Evolutionary conservation across 2,113 vertebrate species (phyloP).

Genomic region (Agapornis roseicollis): DNA sequence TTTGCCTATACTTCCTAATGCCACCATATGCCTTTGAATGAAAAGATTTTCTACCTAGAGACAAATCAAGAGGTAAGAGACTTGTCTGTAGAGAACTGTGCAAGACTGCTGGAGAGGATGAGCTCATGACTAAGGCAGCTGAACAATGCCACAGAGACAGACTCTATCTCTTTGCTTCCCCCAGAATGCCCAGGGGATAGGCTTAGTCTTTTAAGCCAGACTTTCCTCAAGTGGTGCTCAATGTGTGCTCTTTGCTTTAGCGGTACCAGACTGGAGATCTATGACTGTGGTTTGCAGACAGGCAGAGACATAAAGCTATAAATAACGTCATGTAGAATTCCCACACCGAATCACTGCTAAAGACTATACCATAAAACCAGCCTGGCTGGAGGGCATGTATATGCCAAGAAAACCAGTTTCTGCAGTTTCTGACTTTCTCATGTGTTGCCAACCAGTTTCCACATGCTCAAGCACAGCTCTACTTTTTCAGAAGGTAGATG

Average conservation of each 20-base stretch:
- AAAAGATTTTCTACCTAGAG: background rate
- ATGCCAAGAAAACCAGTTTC: background rate
- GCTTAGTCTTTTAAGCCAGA: background rate
- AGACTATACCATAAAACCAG: background rate
- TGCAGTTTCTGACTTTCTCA: constrained; percentile 1
- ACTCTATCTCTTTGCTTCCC: background rate
- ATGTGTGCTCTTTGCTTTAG: background rate
- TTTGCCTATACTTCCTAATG: background rate
- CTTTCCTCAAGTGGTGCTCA: background rate
- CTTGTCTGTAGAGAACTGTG: background rate
- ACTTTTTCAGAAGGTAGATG: background rate
- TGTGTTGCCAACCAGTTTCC: background rate
- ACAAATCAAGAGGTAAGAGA: background rate
- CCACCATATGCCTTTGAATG: background rate
- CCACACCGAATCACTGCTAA: background rate
- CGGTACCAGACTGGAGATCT: background rate
- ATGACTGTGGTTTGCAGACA: background rate
- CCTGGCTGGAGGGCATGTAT: background rate
- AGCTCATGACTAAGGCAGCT: background rate
- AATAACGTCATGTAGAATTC: background rate
- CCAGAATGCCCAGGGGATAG: background rate
- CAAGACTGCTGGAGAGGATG: background rate
- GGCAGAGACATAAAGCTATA: background rate
- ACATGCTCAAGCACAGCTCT: background rate
- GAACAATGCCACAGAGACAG: background rate